A percentile compares a stretch with the other conserved stretches of the same genome.
Conservation (phyloP, 1,140 invertebrate species). For the Maconellicoccus hirsutus region DNA sequence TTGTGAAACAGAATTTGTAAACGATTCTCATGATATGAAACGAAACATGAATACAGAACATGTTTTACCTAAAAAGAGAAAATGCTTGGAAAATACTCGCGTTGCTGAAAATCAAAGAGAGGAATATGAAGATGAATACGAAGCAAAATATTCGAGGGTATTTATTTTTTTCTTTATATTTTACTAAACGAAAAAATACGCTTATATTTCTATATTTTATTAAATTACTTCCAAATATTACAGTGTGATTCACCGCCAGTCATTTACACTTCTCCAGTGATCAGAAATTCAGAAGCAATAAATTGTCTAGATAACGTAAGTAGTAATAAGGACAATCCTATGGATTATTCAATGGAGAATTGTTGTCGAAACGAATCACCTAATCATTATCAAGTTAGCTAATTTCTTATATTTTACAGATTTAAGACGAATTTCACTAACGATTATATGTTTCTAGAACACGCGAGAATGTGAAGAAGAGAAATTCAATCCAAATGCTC, state of each 20-base stretch:
- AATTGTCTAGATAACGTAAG: neutral
- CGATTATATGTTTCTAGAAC: neutral
- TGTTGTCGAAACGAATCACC: neutral
- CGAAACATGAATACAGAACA: neutral
- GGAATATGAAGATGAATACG: neutral
- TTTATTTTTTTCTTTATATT: neutral
- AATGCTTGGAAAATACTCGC: neutral
- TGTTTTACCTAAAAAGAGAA: slow-evolving; percentile 28
- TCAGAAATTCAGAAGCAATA: neutral
- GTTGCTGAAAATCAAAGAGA: neutral
- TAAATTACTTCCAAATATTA: neutral
- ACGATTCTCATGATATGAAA: neutral
- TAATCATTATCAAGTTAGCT: neutral
- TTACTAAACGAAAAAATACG: no score
- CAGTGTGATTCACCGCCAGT: neutral
- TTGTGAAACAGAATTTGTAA: neutral
- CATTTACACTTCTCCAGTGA: neutral
- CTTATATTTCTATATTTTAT: no score
- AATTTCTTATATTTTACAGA: no score
- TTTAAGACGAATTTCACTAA: no score
- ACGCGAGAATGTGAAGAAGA: neutral
- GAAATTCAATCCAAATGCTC: neutral
- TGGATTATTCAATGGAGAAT: neutral
- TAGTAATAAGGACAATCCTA: neutral
- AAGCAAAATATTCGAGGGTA: neutral